Evolutionary conservation across 2,113 vertebrate species (phyloP), one percentile per base, ranked within the genome.

Genomic region (Megaleporinus macrocephalus): DNA sequence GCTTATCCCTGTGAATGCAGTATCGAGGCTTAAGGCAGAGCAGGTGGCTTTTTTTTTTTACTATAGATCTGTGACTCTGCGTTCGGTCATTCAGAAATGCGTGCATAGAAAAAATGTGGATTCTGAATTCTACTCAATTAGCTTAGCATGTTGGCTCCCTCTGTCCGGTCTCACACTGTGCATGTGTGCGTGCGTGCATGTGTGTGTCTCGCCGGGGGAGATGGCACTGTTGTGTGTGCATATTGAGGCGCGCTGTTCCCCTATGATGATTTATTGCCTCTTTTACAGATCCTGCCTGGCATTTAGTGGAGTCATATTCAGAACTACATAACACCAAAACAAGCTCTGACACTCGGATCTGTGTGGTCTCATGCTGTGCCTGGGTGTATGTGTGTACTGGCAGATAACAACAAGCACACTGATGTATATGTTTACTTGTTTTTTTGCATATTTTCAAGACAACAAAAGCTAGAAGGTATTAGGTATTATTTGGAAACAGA

Each of bases 191-290:
- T 55, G 71, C 24, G 13, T 70, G 33, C 49, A 20, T 59, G 72
- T 30, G 13, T 57, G 71, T 79, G 53, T 73, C 78, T 86, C 44
- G 84, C 88, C 86, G 68, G 84, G 84, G 86, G 88, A 87, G 80
- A 84, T 76, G 76, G 78, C 85, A 77, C 68, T 79, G 57, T 81
- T 82, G 72, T 33, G 78, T 51, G 73, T 88, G 88, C 86, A 85
- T 87, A 89, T 85, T 82, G 83, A 83, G 83, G 76, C 79, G 14
- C 55, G 49, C 80, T 73, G 85, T 71, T 83, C 85, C 72, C 80
- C 83, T 81, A 78, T 80, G 81, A 82, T 89, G 88, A 89, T 89
- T 89, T 87, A 89, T 87, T 87, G 86, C 85, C 82, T 87, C 73
- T 87, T 86, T 87, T 83, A 82, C 78, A 83, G 84, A 83, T 86